phyloP scores from a whole-genome alignment of 2,113 vertebrate species.

The Tringa solitaria region DNA sequence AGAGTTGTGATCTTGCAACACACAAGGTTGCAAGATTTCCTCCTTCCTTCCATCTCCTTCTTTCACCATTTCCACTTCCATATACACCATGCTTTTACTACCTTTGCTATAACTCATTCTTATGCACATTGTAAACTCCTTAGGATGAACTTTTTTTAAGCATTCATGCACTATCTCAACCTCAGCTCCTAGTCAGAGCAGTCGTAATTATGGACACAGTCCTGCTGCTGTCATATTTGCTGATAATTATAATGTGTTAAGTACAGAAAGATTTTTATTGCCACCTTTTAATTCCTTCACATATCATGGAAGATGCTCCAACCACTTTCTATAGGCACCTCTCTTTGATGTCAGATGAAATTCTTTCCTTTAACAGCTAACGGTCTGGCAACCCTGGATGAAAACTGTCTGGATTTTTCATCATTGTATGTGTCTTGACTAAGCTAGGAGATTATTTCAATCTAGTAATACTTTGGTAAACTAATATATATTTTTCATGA shows the following conservation, averaged over 20 bases:
- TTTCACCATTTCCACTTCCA: not conserved
- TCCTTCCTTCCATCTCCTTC: not conserved
- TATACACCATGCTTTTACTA: not conserved
- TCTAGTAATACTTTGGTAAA: not conserved
- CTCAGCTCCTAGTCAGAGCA: not conserved
- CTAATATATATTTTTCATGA: not conserved
- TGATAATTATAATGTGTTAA: not conserved
- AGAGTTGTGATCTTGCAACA: not conserved
- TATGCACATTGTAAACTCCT: not conserved
- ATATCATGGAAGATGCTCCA: not conserved
- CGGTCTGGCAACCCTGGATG: not conserved
- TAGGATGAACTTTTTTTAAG: not conserved
- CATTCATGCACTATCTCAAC: not conserved
- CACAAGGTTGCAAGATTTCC: not conserved
- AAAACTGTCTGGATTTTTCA: not conserved
- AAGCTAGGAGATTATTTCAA: not conserved
- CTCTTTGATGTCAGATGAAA: not conserved
- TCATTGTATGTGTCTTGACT: not conserved
- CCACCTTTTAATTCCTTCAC: not conserved
- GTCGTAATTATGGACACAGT: not conserved
- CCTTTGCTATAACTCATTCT: not conserved
- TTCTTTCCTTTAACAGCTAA: not conserved
- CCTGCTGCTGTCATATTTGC: not conserved
- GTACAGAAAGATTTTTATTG: not conserved
- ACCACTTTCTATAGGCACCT: not conserved